Conservation (phyloP, 2,888 invertebrate genomes). For the Oegoconia quadripuncta region DNA sequence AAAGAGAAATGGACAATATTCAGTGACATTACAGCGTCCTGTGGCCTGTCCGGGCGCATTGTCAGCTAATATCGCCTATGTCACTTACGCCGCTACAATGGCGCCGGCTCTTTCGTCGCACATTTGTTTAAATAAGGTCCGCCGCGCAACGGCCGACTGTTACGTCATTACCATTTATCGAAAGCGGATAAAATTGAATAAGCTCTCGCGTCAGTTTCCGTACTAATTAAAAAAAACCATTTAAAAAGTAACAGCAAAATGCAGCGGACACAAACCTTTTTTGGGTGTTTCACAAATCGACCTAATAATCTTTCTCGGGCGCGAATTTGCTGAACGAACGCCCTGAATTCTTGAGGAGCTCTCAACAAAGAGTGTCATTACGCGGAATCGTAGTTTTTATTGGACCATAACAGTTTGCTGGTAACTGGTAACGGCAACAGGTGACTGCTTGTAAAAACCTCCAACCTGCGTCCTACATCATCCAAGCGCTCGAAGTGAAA, state of each 20-base stretch:
- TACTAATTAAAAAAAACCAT: too few species aligned
- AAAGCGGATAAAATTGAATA: too few species aligned
- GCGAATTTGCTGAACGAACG: slow-evolving; percentile 17
- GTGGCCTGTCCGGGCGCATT: slow-evolving; percentile 3
- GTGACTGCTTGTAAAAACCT: slow-evolving; percentile 47
- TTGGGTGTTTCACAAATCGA: too few species aligned
- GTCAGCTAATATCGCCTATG: background rate
- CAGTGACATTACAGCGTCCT: slow-evolving; percentile 8
- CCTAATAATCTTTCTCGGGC: too few species aligned
- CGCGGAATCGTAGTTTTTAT: slow-evolving; percentile 56
- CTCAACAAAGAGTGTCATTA: slow-evolving; percentile 42
- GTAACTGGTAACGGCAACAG: slow-evolving; percentile 45
- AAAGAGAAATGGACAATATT: slow-evolving; percentile 10
- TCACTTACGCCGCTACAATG: background rate
- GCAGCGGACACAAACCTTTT: too few species aligned
- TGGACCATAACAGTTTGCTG: slow-evolving; percentile 51
- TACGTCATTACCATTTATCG: too few species aligned
- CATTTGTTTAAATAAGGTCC: slow-evolving; percentile 24
- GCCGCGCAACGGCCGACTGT: too few species aligned
- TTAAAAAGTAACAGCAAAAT: too few species aligned
- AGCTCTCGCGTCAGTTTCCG: too few species aligned
- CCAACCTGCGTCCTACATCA: slow-evolving; percentile 27
- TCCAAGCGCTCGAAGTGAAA: slow-evolving; percentile 23
- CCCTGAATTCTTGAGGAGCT: slow-evolving; percentile 44
- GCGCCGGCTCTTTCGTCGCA: background rate